These are phyloP conservation scores for Himalopsyche phryganea DNA, from an alignment of 1,140 invertebrate species.

Conservation along the genomic window DNA sequence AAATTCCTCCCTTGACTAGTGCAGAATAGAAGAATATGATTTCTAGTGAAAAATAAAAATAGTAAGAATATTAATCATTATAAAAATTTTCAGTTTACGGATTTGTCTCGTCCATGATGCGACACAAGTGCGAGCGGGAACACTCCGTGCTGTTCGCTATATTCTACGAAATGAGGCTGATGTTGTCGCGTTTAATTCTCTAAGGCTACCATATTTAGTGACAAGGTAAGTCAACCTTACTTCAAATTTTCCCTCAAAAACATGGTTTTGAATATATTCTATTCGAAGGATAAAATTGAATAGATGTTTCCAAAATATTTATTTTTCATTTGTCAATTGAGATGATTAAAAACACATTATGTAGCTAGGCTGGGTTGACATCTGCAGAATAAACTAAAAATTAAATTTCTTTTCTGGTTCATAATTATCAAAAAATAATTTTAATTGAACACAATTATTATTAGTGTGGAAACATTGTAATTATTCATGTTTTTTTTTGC, in stretches of 20 bases:
- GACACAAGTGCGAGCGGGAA: slow-evolving; percentile 83
- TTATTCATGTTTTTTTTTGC: too few relatives aligned
- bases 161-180: slow-evolving; percentile 74
- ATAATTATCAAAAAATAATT: too few relatives aligned
- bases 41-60: too few relatives aligned
- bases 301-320: not conserved
- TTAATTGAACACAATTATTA: too few relatives aligned
- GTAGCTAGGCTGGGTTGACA: too few relatives aligned
- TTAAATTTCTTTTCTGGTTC: too few relatives aligned
- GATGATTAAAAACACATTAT: too few relatives aligned
- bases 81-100: slow-evolving; percentile 68
- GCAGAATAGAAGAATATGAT: too few relatives aligned
- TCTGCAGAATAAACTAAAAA: too few relatives aligned
- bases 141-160: slow-evolving; percentile 80
- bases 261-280: not conserved
- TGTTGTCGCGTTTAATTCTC: slow-evolving; percentile 70
- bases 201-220: slow-evolving; percentile 79
- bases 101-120: slow-evolving; percentile 79
- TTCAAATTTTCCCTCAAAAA: not conserved
- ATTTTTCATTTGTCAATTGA: not conserved
- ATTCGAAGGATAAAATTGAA: not conserved
- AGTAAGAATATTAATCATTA: too few relatives aligned
- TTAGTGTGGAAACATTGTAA: too few relatives aligned
- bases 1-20: too few relatives aligned
- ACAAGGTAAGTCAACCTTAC: slow-evolving; percentile 54